phyloP scores from a whole-genome alignment of 2,113 vertebrate species.

The Proterorhinus semilunaris region DNA sequence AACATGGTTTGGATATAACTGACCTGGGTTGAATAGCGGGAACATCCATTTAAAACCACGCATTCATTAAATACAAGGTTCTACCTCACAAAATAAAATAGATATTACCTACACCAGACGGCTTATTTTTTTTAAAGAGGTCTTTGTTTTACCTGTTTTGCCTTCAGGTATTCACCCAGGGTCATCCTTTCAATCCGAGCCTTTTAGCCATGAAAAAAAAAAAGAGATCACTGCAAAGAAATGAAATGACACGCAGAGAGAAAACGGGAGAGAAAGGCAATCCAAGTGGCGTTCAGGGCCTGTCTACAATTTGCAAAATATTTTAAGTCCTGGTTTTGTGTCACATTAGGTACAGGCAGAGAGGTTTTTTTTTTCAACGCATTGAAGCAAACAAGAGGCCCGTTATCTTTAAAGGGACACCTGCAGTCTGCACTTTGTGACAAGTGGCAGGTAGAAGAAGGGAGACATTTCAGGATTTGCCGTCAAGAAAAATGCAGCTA shows the following conservation, averaged over 20 bases:
- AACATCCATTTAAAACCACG: neutral
- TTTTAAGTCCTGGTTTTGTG: constrained; percentile 20
- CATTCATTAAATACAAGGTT: neutral
- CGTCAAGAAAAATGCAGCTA: constrained; percentile 42
- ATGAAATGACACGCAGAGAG: constrained; percentile 18
- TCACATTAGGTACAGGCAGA: neutral
- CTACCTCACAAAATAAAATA: no score
- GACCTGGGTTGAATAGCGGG: neutral
- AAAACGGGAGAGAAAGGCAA: constrained; percentile 6
- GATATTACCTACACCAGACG: neutral
- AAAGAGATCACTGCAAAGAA: constrained; percentile 33
- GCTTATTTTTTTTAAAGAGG: neutral
- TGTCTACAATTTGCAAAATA: constrained; percentile 21
- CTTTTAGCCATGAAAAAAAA: constrained; percentile 56
- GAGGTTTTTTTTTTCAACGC: constrained; percentile 36
- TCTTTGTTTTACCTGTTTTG: neutral
- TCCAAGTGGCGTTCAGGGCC: constrained; percentile 16
- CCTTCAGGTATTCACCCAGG: constrained; percentile 27
- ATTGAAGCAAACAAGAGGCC: constrained; percentile 24
- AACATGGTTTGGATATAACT: neutral
- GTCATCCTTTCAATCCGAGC: constrained; percentile 44
- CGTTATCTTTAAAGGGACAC: constrained; percentile 52
- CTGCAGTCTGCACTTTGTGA: constrained; percentile 28
- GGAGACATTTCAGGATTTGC: constrained; percentile 8
- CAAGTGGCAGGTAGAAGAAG: constrained; percentile 14